phyloP scores from a whole-genome alignment of 2,797 vertebrate species.

The Loriculus beryllinus region DNA sequence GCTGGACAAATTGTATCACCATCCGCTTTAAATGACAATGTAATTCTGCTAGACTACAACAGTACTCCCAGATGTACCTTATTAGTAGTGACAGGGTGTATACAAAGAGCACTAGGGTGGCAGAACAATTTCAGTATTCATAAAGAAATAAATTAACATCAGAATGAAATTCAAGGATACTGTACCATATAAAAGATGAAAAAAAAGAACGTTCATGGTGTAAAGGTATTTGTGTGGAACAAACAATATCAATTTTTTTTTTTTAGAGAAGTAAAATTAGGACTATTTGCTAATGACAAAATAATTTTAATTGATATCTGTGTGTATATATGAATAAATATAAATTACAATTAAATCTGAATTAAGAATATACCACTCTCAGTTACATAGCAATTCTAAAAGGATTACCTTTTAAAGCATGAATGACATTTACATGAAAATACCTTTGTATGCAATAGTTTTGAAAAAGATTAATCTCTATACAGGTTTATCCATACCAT shows the following conservation, averaged over 20 bases:
- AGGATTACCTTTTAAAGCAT: neutral
- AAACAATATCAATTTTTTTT: neutral
- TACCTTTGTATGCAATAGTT: neutral
- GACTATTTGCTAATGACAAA: neutral
- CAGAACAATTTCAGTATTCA: neutral
- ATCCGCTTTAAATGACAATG: neutral
- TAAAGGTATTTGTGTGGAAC: neutral
- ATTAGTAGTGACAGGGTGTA: neutral
- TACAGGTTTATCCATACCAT: neutral
- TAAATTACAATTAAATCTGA: neutral
- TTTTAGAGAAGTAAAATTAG: neutral
- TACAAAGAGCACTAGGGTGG: neutral
- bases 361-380: neutral
- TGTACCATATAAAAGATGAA: neutral
- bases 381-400: neutral
- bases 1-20: neutral
- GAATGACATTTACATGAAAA: neutral
- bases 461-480: conserved; percentile 26
- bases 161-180: neutral
- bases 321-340: neutral
- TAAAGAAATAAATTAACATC: conserved; percentile 32
- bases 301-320: neutral
- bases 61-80: neutral
- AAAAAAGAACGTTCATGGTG: neutral
- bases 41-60: neutral